phyloP scores from a whole-genome alignment of 2,113 vertebrate species.

The Archocentrus centrarchus region DNA sequence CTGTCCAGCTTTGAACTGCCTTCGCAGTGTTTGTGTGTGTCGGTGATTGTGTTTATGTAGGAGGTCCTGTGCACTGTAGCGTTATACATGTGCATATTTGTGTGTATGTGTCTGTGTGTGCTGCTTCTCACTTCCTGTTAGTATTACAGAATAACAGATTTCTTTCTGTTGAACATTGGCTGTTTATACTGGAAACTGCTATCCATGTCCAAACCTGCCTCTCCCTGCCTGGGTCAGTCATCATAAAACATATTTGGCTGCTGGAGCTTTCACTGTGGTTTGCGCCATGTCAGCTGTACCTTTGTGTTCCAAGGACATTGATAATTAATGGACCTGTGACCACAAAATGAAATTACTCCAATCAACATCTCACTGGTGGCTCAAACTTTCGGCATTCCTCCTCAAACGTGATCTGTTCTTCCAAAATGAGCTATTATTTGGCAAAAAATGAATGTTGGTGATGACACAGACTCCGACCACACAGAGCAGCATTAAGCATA shows the following conservation, averaged over 20 bases:
- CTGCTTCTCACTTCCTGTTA: slow-evolving; percentile 52
- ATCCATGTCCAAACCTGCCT: slow-evolving; percentile 37
- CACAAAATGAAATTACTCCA: not conserved
- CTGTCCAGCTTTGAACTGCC: slow-evolving; percentile 34
- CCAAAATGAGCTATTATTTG: slow-evolving; percentile 6
- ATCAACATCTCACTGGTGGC: not conserved
- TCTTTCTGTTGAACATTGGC: slow-evolving; percentile 25
- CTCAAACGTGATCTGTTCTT: not conserved
- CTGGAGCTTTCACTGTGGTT: not conserved
- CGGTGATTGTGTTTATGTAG: slow-evolving; percentile 33
- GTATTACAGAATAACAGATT: slow-evolving; percentile 42
- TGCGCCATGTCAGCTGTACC: not conserved
- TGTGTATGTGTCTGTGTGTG: not conserved
- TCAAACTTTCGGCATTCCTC: not conserved
- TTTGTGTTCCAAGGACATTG: not conserved
- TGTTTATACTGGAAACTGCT: slow-evolving; percentile 66
- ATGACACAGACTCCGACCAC: not conserved
- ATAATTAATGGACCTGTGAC: not conserved
- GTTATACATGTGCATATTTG: not conserved
- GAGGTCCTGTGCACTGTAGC: not conserved
- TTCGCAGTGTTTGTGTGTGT: slow-evolving; percentile 27
- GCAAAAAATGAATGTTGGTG: not conserved
- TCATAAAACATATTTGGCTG: slow-evolving; percentile 26
- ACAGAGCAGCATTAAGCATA: not conserved
- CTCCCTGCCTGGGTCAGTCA: slow-evolving; percentile 30